Percentiles rank a stretch among this genome's conserved stretches.
phyloP scores from a whole-genome alignment of 2,888 invertebrate genomes.

The Entomobrya proxima region DNA sequence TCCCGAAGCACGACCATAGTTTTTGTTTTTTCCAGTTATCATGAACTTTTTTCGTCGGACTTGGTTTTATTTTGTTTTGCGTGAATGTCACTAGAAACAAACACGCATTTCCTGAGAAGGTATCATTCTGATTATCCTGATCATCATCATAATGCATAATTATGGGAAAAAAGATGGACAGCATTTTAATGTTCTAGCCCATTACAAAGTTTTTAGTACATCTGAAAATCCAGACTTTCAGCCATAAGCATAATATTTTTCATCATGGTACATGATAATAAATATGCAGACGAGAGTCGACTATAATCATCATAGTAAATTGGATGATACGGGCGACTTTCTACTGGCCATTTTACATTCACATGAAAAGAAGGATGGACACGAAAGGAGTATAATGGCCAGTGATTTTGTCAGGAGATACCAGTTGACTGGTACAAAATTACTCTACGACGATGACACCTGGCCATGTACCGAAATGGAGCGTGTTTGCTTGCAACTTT shows the following conservation, averaged over 20 bases:
- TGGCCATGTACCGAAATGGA: constrained; percentile 11
- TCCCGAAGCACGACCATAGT: too few species aligned
- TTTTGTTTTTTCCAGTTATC: too few species aligned
- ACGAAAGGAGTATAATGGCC: constrained; percentile 4
- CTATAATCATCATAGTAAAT: not conserved
- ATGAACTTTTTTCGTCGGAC: too few species aligned
- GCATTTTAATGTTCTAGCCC: not conserved
- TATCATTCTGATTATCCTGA: not conserved
- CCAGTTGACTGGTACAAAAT: constrained; percentile 60
- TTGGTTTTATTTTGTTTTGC: too few species aligned
- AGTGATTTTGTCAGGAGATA: constrained; percentile 41
- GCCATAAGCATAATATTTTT: constrained; percentile 12
- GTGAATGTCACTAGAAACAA: too few species aligned
- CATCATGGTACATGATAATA: not conserved
- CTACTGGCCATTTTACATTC: not conserved
- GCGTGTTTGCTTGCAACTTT: not conserved
- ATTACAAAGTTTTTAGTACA: not conserved
- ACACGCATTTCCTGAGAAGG: too few species aligned
- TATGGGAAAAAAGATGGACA: not conserved
- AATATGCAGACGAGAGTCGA: not conserved
- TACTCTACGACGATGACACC: constrained; percentile 49
- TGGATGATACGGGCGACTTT: not conserved
- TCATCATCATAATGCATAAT: constrained; percentile 8
- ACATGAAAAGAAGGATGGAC: constrained; percentile 20
- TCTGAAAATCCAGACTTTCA: not conserved